Evolutionary conservation across 2,797 vertebrate genomes (phyloP), one percentile per base, ranked within the genome.

Genomic region (Acipenser transmontanus): DNA sequence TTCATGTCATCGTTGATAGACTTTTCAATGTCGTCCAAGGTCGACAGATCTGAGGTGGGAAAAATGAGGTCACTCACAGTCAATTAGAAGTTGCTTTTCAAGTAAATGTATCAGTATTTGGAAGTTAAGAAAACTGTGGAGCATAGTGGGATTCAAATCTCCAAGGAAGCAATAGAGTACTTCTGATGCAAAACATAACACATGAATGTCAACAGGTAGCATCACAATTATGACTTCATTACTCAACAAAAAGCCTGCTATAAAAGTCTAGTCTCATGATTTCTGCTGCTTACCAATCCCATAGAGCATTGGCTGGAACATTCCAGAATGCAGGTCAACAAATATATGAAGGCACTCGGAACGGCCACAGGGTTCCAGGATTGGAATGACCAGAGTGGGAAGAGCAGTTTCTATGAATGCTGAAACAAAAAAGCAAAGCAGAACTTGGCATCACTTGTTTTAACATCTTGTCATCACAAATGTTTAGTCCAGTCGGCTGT

Each of bases 291-390:
- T 90, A 99, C 97, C 96, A 80, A 98, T 87, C 82, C 96, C 97
- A 78, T 98, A 98, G n/a, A 99, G 85, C 97, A 98, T 98, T 47
- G 97, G 89, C 9, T 99, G 97, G 81, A 99, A 98, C 93, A 97
- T 97, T 79, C 97, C 97, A 49, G 96, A 99, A 86, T 99, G 97
- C 81, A 99, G 89, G 81, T 99, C 97, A 12, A 99, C 97, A 82
- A 98, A 99, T 77, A 99, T 92, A 78, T 99, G 96, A 50, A 99
- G 92, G 80, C 97, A 99, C 80, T 99, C 97, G 0, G 95, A 98
- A 60, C 93, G 94, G 68, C 94, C 93, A 70, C 97, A 99, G 0
- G 97, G 97, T 75, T 98, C 97, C 76, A 99, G 88, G 72, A 99
- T 96, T 0, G 97, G 96, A 80, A 99, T 91, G 66, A 99, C 91